Percentiles rank a stretch among this genome's conserved stretches.
phyloP scores from a whole-genome alignment of 2,888 invertebrate genomes.

The Drosophila neonasuta region DNA sequence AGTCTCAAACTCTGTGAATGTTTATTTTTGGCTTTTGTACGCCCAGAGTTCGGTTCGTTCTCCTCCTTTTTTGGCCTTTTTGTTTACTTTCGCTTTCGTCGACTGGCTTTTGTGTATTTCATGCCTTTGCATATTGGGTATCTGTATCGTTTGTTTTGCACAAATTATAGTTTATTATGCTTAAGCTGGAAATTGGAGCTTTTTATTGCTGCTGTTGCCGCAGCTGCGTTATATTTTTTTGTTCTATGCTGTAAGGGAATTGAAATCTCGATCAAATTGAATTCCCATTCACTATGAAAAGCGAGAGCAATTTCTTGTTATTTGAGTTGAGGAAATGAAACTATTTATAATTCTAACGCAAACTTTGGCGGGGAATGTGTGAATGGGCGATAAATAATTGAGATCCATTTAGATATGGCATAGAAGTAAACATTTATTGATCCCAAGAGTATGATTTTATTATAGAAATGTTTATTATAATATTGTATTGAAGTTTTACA shows the following conservation, averaged over 20 bases:
- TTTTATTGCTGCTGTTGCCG: slow-evolving; percentile 20
- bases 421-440: neutral
- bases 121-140: slow-evolving; percentile 22
- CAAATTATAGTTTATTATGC: slow-evolving; percentile 66
- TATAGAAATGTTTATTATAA: neutral
- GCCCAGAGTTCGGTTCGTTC: slow-evolving; percentile 10
- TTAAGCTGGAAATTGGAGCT: slow-evolving; percentile 58
- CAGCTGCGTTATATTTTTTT: slow-evolving; percentile 2
- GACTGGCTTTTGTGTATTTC: slow-evolving; percentile 14
- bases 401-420: neutral
- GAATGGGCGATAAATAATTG: neutral
- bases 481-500: no score
- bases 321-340: slow-evolving; percentile 9
- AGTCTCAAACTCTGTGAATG: slow-evolving; percentile 39
- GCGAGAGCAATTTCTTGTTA: neutral
- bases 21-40: slow-evolving; percentile 64
- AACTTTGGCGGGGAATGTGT: neutral
- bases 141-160: slow-evolving; percentile 35
- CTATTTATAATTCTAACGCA: slow-evolving; percentile 2
- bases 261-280: slow-evolving; percentile 19
- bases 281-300: slow-evolving; percentile 13
- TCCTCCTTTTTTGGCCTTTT: slow-evolving; percentile 32
- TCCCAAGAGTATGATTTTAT: neutral
- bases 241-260: slow-evolving; percentile 40
- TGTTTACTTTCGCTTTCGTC: slow-evolving; percentile 65